These are phyloP conservation scores for Hycleus cichorii DNA, from an alignment of 1,140 invertebrate genomes.

Conservation along the genomic window DNA sequence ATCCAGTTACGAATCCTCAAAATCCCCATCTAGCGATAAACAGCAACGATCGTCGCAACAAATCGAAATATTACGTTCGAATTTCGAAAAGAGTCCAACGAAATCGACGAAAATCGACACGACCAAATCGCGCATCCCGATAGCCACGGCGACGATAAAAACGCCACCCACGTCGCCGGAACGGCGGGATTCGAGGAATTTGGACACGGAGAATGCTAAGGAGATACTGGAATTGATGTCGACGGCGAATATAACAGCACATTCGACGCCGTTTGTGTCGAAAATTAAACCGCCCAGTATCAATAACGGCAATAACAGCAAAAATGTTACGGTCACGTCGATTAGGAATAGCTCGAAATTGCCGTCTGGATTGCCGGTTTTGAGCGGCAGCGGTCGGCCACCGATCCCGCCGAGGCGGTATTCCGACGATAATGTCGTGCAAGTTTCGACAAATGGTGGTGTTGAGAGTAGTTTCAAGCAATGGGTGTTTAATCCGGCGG, in stretches of 20 bases:
- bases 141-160: slow-evolving; percentile 31
- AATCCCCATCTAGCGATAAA: slow-evolving; percentile 39
- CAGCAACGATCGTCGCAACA: slow-evolving; percentile 39
- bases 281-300: slow-evolving; percentile 23
- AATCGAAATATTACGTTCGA: slow-evolving; percentile 42
- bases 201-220: slow-evolving; percentile 34
- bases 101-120: slow-evolving; percentile 19
- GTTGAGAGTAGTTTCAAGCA: slow-evolving; percentile 37
- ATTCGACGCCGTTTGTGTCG: slow-evolving; percentile 28
- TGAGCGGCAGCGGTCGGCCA: slow-evolving; percentile 24
- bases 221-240: slow-evolving; percentile 38
- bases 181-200: slow-evolving; percentile 31
- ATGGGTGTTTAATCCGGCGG: slow-evolving; percentile 38
- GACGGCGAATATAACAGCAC: slow-evolving; percentile 14
- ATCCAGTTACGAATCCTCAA: slow-evolving; percentile 50
- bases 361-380: slow-evolving; percentile 36
- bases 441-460: slow-evolving; percentile 32
- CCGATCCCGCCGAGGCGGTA: slow-evolving; percentile 32
- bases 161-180: slow-evolving; percentile 38
- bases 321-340: slow-evolving; percentile 39
- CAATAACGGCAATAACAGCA: neutral
- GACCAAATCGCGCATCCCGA: slow-evolving; percentile 27
- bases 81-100: slow-evolving; percentile 41
- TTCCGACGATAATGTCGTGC: slow-evolving; percentile 22
- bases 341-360: slow-evolving; percentile 38